phyloP scores from a whole-genome alignment of 2,888 invertebrate species.

The Pseudococcus viburni region DNA sequence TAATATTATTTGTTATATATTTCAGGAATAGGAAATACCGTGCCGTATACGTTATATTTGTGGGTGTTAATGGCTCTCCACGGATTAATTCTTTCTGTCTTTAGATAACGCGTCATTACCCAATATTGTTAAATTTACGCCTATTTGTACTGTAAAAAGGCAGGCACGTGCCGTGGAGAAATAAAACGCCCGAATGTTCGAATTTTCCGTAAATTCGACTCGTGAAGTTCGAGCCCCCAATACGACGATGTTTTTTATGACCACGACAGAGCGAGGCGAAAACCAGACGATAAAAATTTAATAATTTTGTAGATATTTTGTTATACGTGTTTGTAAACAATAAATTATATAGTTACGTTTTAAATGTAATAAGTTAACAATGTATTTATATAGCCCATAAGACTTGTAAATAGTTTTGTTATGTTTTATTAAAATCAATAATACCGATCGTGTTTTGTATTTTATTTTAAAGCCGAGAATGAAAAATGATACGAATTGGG shows the following conservation, averaged over 20 bases:
- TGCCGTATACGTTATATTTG: constrained; percentile 50
- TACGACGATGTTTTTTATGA: background rate
- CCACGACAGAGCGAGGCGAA: background rate
- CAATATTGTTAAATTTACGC: constrained; percentile 43
- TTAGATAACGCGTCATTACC: constrained; percentile 52
- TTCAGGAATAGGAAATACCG: constrained; percentile 45
- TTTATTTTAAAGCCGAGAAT: background rate
- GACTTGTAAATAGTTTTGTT: constrained; percentile 59
- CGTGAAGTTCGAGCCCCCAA: background rate
- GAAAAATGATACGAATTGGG: background rate
- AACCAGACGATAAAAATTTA: constrained; percentile 13
- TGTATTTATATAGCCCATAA: constrained; percentile 40
- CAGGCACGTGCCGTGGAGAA: constrained; percentile 5
- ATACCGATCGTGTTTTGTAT: background rate
- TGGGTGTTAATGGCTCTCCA: constrained; percentile 39
- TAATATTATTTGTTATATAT: constrained; percentile 37
- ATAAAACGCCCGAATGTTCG: background rate
- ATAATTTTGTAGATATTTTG: constrained; percentile 62
- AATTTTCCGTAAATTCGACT: background rate
- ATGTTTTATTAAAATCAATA: constrained; percentile 51
- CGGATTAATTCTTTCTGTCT: constrained; percentile 41
- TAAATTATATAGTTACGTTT: constrained; percentile 30
- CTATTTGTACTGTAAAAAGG: background rate
- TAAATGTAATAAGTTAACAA: constrained; percentile 29
- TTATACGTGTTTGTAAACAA: constrained; percentile 61